Percentiles rank a stretch among this genome's conserved stretches.
Conservation (phyloP, 2,888 invertebrate species). For the Marasmarcha lunaedactyla region DNA sequence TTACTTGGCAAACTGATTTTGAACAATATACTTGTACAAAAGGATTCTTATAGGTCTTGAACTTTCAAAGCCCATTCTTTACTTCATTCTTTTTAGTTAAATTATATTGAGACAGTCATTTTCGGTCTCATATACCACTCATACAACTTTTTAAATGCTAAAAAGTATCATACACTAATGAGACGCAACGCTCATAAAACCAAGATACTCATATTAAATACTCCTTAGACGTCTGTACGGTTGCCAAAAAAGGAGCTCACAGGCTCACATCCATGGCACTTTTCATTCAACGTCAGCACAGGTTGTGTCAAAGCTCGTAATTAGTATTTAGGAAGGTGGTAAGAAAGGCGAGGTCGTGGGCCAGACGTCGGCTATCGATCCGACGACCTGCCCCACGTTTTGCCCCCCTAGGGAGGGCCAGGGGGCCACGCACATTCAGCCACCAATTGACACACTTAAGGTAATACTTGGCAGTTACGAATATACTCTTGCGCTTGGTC, state of each 20-base stretch:
- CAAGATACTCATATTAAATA: too few relatives aligned
- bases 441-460: constrained; percentile 70
- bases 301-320: constrained; percentile 70
- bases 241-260: constrained; percentile 41
- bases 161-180: too few relatives aligned
- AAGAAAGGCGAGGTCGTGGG: constrained; percentile 69
- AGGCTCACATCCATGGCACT: constrained; percentile 42
- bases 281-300: constrained; percentile 60
- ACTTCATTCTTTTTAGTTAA: too few relatives aligned
- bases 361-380: constrained; percentile 77
- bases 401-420: constrained; percentile 35
- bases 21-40: too few relatives aligned
- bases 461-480: constrained; percentile 46
- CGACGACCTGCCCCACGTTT: constrained; percentile 65
- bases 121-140: too few relatives aligned
- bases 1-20: too few relatives aligned
- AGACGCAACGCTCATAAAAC: too few relatives aligned
- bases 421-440: constrained; percentile 63
- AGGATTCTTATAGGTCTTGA: too few relatives aligned
- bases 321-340: constrained; percentile 72
- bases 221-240: background rate
- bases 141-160: too few relatives aligned
- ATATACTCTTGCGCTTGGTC: background rate
- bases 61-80: too few relatives aligned
- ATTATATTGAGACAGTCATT: too few relatives aligned